Evolutionary conservation across 2,888 invertebrate species (phyloP), one percentile per base, ranked within the genome.

Genomic region (Diarsia mendica): DNA sequence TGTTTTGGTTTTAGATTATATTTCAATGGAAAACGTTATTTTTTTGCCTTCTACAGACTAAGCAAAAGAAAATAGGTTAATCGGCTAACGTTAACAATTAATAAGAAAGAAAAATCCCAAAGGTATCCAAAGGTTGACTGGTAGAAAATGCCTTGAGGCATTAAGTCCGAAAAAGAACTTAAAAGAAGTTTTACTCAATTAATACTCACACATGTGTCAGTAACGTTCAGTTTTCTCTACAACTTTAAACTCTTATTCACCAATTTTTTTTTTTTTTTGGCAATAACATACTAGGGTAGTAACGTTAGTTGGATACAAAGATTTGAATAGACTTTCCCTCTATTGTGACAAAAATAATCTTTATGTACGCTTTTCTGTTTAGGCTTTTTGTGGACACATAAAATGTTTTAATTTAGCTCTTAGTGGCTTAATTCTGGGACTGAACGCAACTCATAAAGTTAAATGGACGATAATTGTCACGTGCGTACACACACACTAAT

Each of bases 401-500:
- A 20, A 20, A 28, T 67, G 18, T 0, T 71, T 68, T 1, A 44
- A 63, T 71, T n/a, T 23, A 55, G 20, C 15, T 23, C 44, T 44
- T 46, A 6, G 9, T 44, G 11, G 9, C 18, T 13, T 70, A n/a
- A 44, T 61, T 48, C 33, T 4, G 10, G n/a, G 23, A 28, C 58
- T 75, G 44, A 79, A 55, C 28, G 18, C 72, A 15, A 55, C 39
- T 51, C 76, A 28, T 80, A 81, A 86, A 86, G 68, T 82, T 58
- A 60, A 73, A 76, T 70, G 60, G 66, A 71, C 61, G 64, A 72
- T 70, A 79, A 82, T 80, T 75, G 69, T n/a, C 73, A 70, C 77
- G 65, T 79, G 55, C 60, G 49, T 66, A 67, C 51, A 72, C 46
- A 71, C 79, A 73, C 76, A 75, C 71, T 75, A 79, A 82, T 77